Base-by-base conservation (phyloP, 2,113 vertebrate species). In the Ifrita kowaldi region DNA sequence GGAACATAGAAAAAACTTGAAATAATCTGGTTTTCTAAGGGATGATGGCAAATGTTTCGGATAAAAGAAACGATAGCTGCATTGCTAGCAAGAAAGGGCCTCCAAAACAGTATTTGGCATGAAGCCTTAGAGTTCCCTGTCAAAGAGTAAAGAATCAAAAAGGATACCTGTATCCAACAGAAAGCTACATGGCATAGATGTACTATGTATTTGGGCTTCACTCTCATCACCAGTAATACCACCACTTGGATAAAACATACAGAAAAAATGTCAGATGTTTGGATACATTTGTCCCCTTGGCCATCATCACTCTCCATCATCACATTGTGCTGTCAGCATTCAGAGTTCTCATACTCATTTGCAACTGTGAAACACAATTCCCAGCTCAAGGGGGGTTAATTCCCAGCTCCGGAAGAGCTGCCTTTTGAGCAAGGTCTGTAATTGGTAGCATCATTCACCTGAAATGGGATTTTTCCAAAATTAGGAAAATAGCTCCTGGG, bases 321-420 rank as follows among this genome's bases (percentile, higher is more conserved):
- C 32, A 37, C 17, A 27, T 32, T 6, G 13, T 37, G 39, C 15
- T 62, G 32, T 17, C 52, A 75, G 13, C 1, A 16, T 37, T 74
- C 32, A 79, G 59, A 65, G 37, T 19, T 64, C 57, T 60, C 49
- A 22, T 11, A 33, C n/a, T 52, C 28, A 37, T 37, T 44, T 55
- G 42, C 24, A 69, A 44, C 46, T 80, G 63, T 42, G n/a, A 69
- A 84, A 86, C 0, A 4, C 22, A n/a, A n/a, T n/a, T 20, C 11
- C 9, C 32, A 52, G 57, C 23, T 84, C 70, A 33, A 53, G 33
- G 49, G 8, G 17, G 17, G 56, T 42, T 76, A 35, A 42, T 63
- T 64, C 39, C 50, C 33, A 46, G 41, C n/a, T 57, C 60, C 2
- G 0, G 23, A 47, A 56, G 50, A 39, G 50, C 10, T 0, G 0